Conservation (phyloP, 2,888 invertebrate species). For the Dasypogon diadema region DNA sequence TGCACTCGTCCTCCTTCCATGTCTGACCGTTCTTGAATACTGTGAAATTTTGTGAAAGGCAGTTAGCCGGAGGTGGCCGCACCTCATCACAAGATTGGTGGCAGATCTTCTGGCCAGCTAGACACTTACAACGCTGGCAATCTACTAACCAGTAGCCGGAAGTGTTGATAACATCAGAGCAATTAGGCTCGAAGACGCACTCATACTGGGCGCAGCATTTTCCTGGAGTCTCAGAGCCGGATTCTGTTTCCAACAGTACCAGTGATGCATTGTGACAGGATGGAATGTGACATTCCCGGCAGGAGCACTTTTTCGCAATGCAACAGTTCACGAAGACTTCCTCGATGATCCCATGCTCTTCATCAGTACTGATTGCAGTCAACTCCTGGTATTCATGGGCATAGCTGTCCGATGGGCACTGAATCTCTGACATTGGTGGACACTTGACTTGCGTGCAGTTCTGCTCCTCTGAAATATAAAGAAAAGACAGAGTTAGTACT, state of each 20-base stretch:
- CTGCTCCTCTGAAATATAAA: constrained; percentile 61
- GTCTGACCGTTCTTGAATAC: constrained; percentile 64
- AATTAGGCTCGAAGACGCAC: constrained; percentile 67
- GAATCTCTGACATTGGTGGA: constrained; percentile 63
- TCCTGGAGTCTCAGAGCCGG: constrained; percentile 64
- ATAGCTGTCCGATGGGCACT: constrained; percentile 65
- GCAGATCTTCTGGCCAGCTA: constrained; percentile 63
- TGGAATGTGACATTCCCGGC: constrained; percentile 65
- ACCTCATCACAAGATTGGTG: constrained; percentile 65
- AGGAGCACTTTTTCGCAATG: constrained; percentile 63
- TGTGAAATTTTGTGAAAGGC: constrained; percentile 62
- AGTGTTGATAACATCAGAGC: constrained; percentile 61
- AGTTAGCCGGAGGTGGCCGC: constrained; percentile 61
- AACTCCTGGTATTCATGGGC: constrained; percentile 60
- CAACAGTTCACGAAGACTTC: constrained; percentile 64
- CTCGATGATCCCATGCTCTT: constrained; percentile 59
- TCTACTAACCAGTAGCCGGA: constrained; percentile 63
- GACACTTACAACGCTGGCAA: constrained; percentile 65
- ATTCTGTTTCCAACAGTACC: constrained; percentile 62
- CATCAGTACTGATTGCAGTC: constrained; percentile 52
- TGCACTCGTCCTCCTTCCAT: constrained; percentile 65
- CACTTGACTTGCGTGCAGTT: constrained; percentile 64
- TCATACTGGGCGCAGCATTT: constrained; percentile 71
- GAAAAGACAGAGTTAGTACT: constrained; percentile 25
- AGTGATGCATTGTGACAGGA: constrained; percentile 62